Percentiles rank a stretch among this genome's conserved stretches.
Evolutionary conservation across 2,888 invertebrate genomes (phyloP).

Genomic region (Luperina nickerlii): DNA sequence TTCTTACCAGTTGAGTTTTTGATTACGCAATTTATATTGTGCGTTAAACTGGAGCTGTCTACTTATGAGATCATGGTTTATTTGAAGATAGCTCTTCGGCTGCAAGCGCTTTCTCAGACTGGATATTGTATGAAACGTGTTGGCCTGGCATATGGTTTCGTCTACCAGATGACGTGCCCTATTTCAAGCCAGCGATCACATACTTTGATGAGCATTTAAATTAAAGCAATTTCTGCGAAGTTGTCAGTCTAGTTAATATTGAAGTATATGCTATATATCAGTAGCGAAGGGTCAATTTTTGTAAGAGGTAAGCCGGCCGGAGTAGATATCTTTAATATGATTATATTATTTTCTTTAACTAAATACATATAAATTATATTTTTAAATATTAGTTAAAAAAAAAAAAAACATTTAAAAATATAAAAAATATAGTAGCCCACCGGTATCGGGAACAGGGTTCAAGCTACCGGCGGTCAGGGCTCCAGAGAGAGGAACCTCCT

Average conservation of each 20-base stretch:
- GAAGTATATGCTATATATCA: neutral
- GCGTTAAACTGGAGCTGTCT: slow-evolving; percentile 22
- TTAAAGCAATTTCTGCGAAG: neutral
- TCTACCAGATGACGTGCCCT: slow-evolving; percentile 23
- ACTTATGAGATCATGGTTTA: slow-evolving; percentile 43
- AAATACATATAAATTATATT: no score
- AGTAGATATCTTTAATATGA: no score
- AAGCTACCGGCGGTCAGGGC: no score
- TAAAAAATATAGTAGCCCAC: no score
- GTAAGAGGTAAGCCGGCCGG: no score
- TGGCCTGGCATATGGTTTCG: slow-evolving; percentile 28
- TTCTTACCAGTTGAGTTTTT: slow-evolving; percentile 39
- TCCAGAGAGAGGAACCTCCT: no score
- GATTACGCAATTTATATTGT: slow-evolving; percentile 38
- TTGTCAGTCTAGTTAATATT: neutral
- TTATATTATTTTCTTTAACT: no score
- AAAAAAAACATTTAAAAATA: no score
- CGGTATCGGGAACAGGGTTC: no score
- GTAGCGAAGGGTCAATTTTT: no score
- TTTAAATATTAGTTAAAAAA: no score
- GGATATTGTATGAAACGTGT: neutral
- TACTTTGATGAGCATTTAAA: neutral
- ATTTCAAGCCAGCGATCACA: slow-evolving; percentile 16
- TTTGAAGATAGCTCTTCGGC: slow-evolving; percentile 11
- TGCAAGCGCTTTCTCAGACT: slow-evolving; percentile 16